Percentiles rank a stretch among this genome's conserved stretches.
Evolutionary conservation across 1,140 invertebrate species (phyloP).

Genomic region (Thereuonema tuberculata): DNA sequence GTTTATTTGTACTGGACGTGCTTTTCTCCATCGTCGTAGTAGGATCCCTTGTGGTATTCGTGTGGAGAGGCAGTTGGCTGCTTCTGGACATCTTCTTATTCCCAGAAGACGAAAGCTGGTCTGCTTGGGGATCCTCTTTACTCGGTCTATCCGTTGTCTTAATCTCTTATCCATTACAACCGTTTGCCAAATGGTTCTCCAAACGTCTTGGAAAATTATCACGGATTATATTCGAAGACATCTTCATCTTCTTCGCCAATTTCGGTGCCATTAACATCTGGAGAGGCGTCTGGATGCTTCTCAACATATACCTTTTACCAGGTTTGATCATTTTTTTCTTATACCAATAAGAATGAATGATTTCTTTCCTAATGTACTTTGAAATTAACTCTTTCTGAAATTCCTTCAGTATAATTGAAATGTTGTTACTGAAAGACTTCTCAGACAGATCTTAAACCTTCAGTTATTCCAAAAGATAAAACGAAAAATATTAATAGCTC

Average conservation of each 20-base stretch:
- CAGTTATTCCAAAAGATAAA: too few relatives aligned
- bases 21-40: constrained; percentile 68
- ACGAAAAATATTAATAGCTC: too few relatives aligned
- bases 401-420: too few relatives aligned
- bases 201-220: constrained; percentile 1
- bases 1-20: constrained; percentile 48
- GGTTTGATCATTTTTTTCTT: background rate
- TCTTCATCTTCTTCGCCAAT: constrained; percentile 58
- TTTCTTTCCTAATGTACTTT: background rate
- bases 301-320: constrained; percentile 63
- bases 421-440: too few relatives aligned
- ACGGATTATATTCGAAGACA: constrained; percentile 41
- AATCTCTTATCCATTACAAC: background rate
- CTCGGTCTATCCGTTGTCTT: background rate
- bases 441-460: too few relatives aligned
- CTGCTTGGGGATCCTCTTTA: constrained; percentile 61
- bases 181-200: constrained; percentile 30
- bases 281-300: constrained; percentile 65
- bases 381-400: background rate
- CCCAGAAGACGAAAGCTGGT: constrained; percentile 42
- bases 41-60: constrained; percentile 67
- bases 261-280: constrained; percentile 71
- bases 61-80: constrained; percentile 72
- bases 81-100: constrained; percentile 61
- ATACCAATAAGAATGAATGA: background rate